Base-by-base conservation (phyloP, 2,888 invertebrate species). In the Trachelus tabidus region DNA sequence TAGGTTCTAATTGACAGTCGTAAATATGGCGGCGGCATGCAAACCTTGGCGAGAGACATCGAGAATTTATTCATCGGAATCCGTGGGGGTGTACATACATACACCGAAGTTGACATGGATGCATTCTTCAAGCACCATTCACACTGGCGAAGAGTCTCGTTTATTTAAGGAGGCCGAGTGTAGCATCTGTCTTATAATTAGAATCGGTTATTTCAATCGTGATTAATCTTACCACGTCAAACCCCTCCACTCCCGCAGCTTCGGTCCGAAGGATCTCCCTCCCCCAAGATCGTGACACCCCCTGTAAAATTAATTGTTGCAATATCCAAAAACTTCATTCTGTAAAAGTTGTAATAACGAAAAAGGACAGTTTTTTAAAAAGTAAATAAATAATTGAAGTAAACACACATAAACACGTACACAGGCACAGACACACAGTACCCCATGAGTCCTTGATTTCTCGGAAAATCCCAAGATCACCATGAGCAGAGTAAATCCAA, bases 81-180 rank as follows among this genome's bases (percentile, higher is more conserved):
- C 34, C 71, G 31, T 11, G 31, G 71, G 71, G 71, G 71, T 15
- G 37, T 37, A 37, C 71, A 11, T 9, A 2, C 9, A 11, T 23
- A 2, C 23, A 34, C 15, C 34, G 71, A 71, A 71, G 71, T 31
- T 15, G 34, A 34, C 34, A 71, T 31, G 33, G 71, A 1, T 71
- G 71, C 71, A 71, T 71, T 71, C 71, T 71, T 71, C 12, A 34
- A 9, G 71, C 71, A 71, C 71, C 71, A 71, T 71, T 71, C 71
- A 71, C 71, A 71, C 56, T 23, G 56, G 23, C 23, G 56, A 56
- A 56, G 56, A 56, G 56, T 56, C 56, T 56, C 23, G 56, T 56
- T 56, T 56, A 56, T 56, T 56, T 56, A 56, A 56, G 56, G 56
- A 56, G 56, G 23, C 56, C 56, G 23, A 56, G 56, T 56, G 56